Evolutionary conservation across 2,113 vertebrate species (phyloP).

Genomic region (Charadrius vociferus): DNA sequence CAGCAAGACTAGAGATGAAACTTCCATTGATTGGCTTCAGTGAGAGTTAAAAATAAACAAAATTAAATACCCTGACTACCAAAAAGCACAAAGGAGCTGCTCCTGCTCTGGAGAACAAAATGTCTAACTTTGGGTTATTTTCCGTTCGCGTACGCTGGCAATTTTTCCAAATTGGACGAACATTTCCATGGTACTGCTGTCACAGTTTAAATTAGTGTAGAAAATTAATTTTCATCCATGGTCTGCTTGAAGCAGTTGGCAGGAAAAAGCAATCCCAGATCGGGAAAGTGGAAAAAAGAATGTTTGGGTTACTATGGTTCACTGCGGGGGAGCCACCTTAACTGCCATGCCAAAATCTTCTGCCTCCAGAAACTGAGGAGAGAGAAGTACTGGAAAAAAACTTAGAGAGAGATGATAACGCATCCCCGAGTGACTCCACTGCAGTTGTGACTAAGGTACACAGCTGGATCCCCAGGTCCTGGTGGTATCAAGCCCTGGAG

Average conservation of each 20-base stretch:
- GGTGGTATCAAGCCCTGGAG: neutral
- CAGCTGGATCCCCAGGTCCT: neutral
- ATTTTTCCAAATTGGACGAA: neutral
- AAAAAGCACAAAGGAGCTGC: neutral
- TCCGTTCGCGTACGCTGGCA: neutral
- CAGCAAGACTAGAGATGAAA: neutral
- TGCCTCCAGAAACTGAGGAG: neutral
- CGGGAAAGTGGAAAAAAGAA: neutral
- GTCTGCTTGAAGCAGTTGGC: neutral
- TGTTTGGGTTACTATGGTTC: neutral
- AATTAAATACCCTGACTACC: neutral
- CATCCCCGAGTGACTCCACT: neutral
- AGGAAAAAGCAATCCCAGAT: neutral
- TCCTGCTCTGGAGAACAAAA: neutral
- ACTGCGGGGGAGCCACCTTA: neutral
- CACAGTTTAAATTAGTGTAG: neutral
- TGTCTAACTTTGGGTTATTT: neutral
- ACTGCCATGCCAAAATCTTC: neutral
- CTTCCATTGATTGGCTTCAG: constrained; percentile 25
- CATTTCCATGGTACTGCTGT: neutral
- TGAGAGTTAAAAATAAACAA: constrained; percentile 46
- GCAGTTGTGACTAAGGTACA: neutral
- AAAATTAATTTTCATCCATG: neutral
- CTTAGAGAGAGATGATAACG: neutral
- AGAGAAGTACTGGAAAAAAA: neutral